These are phyloP conservation scores for Drosophila kuntzei DNA, from an alignment of 2,888 invertebrate species.

Conservation along the genomic window DNA sequence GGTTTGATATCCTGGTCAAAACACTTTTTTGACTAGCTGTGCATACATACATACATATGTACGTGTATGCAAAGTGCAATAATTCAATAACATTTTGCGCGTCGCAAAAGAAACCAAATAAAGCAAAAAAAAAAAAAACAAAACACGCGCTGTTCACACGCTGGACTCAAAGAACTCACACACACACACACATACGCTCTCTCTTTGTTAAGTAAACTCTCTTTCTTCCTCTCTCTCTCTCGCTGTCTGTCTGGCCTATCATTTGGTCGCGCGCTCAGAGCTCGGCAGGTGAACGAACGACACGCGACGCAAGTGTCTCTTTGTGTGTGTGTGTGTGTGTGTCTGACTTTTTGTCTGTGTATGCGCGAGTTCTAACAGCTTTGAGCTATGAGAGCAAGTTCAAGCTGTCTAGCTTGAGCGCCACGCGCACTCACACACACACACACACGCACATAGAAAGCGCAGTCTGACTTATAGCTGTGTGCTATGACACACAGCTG, in stretches of 20 bases:
- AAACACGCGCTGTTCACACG: constrained; percentile 56
- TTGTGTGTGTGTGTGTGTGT: constrained; percentile 18
- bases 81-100: constrained; percentile 52
- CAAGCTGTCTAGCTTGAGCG: constrained; percentile 50
- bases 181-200: constrained; percentile 1
- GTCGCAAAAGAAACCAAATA: constrained; percentile 62
- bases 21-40: too few species aligned
- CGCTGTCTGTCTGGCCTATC: constrained; percentile 2
- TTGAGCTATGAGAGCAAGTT: constrained; percentile 41
- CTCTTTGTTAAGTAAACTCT: constrained; percentile 10
- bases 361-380: constrained; percentile 47
- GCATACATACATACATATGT: constrained; percentile 4
- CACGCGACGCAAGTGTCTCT: constrained; percentile 65
- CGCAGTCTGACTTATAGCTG: constrained; percentile 49
- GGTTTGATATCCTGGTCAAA: too few species aligned
- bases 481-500: constrained; percentile 59
- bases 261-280: constrained; percentile 14
- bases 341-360: constrained; percentile 14
- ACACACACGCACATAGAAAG: constrained; percentile 28
- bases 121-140: too few species aligned
- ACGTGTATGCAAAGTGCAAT: constrained; percentile 32
- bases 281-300: constrained; percentile 76
- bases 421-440: constrained; percentile 50
- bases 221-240: constrained; percentile 9
- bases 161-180: constrained; percentile 36